These are phyloP conservation scores for Limanda limanda DNA, from an alignment of 2,113 vertebrate genomes.

Conservation along the genomic window DNA sequence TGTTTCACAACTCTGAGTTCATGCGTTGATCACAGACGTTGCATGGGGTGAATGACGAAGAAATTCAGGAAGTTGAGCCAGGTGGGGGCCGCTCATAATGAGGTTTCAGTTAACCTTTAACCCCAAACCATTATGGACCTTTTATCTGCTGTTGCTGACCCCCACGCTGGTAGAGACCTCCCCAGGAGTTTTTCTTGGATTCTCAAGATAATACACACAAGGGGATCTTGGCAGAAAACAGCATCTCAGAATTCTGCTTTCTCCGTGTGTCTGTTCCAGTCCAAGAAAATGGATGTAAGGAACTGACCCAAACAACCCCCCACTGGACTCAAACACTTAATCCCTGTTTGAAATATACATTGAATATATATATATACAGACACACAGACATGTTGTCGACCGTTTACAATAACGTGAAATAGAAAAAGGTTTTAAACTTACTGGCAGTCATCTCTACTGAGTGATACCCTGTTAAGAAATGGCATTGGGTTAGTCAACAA, in stretches of 20 bases:
- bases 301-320: slow-evolving; percentile 47
- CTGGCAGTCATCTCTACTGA: not conserved
- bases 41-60: slow-evolving; percentile 76
- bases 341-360: slow-evolving; percentile 6
- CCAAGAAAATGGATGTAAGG: slow-evolving; percentile 48
- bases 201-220: slow-evolving; percentile 53
- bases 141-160: slow-evolving; percentile 66
- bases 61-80: slow-evolving; percentile 75
- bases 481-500: slow-evolving; percentile 13
- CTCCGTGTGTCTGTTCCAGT: slow-evolving; percentile 59
- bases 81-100: slow-evolving; percentile 66
- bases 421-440: slow-evolving; percentile 51
- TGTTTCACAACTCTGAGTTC: slow-evolving; percentile 79
- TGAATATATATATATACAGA: not conserved
- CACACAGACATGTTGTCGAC: not conserved
- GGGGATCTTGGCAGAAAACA: slow-evolving; percentile 64
- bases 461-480: slow-evolving; percentile 42
- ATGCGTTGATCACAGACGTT: slow-evolving; percentile 66
- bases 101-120: slow-evolving; percentile 79
- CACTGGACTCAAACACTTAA: slow-evolving; percentile 29
- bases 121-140: slow-evolving; percentile 66
- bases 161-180: slow-evolving; percentile 70
- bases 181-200: slow-evolving; percentile 74
- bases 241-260: slow-evolving; percentile 49
- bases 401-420: not conserved